Conservation (phyloP, 2,113 vertebrate genomes). For the Coptodon bakossiorum region DNA sequence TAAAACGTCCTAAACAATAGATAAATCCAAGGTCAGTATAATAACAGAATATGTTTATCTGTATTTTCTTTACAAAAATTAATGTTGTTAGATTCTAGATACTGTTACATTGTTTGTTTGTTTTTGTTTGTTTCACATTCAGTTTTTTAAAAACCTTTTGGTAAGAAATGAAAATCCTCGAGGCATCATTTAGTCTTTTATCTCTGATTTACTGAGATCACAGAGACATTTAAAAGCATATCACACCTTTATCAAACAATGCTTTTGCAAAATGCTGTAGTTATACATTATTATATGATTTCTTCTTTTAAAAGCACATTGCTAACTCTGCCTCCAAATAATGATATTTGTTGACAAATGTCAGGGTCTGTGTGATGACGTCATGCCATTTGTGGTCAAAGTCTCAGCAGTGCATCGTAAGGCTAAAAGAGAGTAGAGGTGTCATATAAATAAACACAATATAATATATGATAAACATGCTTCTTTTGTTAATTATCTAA, state of each 20-base stretch:
- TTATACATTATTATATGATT: no score
- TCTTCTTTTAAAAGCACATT: not conserved
- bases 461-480: not conserved
- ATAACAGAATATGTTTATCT: not conserved
- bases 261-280: not conserved
- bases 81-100: not conserved
- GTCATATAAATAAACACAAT: not conserved
- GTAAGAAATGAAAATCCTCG: fast-evolving
- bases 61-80: not conserved
- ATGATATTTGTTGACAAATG: not conserved
- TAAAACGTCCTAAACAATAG: not conserved
- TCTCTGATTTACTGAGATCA: not conserved
- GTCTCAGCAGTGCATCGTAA: not conserved
- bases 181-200: not conserved
- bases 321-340: not conserved
- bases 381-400: not conserved
- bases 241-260: not conserved
- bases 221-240: not conserved
- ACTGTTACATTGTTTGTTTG: not conserved
- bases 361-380: not conserved
- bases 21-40: not conserved
- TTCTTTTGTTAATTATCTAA: not conserved
- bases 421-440: not conserved
- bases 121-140: not conserved
- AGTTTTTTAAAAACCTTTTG: not conserved